Evolutionary conservation across 2,888 invertebrate species (phyloP).

Genomic region (Gasteruption jaculator): DNA sequence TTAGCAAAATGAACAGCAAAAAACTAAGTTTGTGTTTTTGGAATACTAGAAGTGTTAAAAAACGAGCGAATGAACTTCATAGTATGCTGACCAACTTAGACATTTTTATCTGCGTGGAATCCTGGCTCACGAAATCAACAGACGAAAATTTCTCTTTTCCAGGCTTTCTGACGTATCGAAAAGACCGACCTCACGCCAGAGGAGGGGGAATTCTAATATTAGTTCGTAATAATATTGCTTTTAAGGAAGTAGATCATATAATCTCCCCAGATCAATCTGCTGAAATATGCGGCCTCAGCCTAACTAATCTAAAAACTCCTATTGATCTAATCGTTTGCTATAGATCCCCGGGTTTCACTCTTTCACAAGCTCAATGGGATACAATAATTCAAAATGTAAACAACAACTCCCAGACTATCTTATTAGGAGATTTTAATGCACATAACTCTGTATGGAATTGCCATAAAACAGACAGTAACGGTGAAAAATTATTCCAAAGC

Average conservation of each 20-base stretch:
- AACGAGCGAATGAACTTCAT: slow-evolving; percentile 2
- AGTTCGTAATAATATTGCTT: neutral
- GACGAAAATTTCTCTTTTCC: neutral
- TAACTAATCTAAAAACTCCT: neutral
- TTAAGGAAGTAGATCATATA: neutral
- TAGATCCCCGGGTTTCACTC: slow-evolving; percentile 3
- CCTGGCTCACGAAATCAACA: slow-evolving; percentile 1
- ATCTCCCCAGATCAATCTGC: neutral
- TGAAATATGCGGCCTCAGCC: slow-evolving; percentile 4
- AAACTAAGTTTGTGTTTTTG: too few relatives aligned
- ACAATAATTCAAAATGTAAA: slow-evolving; percentile 1
- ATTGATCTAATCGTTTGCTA: slow-evolving; percentile 6
- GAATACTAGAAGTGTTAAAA: slow-evolving; percentile 9
- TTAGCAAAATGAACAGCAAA: too few relatives aligned
- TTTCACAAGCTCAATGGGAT: neutral
- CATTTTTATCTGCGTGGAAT: slow-evolving; percentile 6
- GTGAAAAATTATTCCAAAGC: neutral
- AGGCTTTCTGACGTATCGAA: neutral
- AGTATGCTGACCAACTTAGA: neutral
- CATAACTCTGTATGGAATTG: slow-evolving; percentile 6
- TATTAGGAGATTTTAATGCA: slow-evolving; percentile 2
- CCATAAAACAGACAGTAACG: neutral
- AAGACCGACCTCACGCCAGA: slow-evolving; percentile 4
- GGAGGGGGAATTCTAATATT: slow-evolving; percentile 8
- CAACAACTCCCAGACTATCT: neutral